Evolutionary conservation across 2,797 vertebrate genomes (phyloP), one percentile per base, ranked within the genome.

Genomic region (Ctenochaetus hawaiiensis): DNA sequence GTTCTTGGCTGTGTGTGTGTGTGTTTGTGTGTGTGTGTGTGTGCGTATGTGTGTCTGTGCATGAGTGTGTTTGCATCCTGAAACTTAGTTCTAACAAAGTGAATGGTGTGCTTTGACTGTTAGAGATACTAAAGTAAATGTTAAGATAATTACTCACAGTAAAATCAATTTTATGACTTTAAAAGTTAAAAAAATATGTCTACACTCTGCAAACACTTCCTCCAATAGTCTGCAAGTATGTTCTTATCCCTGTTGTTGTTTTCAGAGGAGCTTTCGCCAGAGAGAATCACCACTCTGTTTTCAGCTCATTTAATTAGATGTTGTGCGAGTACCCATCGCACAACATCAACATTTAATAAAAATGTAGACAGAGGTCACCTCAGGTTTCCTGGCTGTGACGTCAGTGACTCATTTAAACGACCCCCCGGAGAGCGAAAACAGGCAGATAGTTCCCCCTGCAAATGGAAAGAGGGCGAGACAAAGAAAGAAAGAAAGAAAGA

Each of bases 371-470:
- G 65, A 81, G 90, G 83, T 91, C 87, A 85, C 67, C 43, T 74
- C 68, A 47, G 82, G 78, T 84, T 87, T 90, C 84, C 81, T 70
- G 76, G n/a, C 47, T 23, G 63, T 85, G 86, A 88, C 68, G 83
- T 84, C 80, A 67, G 54, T 2, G 20, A 65, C 75, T 83, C 70
- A 54, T 82, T 82, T 71, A 69, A 87, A 82, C 10, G 61, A 66
- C 79, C 82, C 86, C 81, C 80, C 17, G 18, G 81, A 84, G 85
- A 77, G 39, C 53, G 68, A 77, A 90, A 88, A 85, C 86, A 84
- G 78, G 65, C 79, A 37, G 61, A 58, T 23, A 56, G 82, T 75
- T 77, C 30, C 59, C 39, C 30, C 54, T 73, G 70, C 49, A 51
- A 70, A 49, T 39, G 48, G 75, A 68, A 72, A 26, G 78, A 70